These are phyloP conservation scores for Heliangelus exortis DNA, from an alignment of 2,797 vertebrate species.

Conservation along the genomic window DNA sequence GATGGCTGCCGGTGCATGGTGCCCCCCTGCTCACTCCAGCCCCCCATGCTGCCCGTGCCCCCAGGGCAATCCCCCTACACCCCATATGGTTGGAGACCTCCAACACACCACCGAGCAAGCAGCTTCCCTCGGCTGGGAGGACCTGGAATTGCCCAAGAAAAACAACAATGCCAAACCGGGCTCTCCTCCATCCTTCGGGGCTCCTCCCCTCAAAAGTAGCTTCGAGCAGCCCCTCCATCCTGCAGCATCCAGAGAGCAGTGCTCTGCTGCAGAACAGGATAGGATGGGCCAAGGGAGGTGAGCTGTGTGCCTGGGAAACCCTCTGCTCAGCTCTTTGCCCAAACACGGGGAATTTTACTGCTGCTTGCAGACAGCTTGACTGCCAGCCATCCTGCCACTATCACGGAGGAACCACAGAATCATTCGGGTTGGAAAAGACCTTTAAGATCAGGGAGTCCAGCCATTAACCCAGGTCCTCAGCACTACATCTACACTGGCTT, in stretches of 20 bases:
- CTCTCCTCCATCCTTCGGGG: neutral
- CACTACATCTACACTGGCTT: too few species aligned
- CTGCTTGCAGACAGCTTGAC: neutral
- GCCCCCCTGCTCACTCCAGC: neutral
- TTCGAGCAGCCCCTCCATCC: fast-evolving
- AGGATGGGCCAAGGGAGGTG: too few species aligned
- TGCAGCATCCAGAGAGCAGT: neutral
- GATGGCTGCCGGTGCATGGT: fast-evolving
- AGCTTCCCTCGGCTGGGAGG: too few species aligned
- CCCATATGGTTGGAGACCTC: fast-evolving
- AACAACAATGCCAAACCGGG: fast-evolving
- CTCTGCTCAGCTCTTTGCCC: neutral
- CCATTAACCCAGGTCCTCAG: too few species aligned
- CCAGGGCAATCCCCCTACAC: fast-evolving
- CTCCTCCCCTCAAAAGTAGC: neutral
- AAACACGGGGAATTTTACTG: fast-evolving
- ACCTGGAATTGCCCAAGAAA: neutral
- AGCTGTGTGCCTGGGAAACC: fast-evolving
- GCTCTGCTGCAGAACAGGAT: neutral
- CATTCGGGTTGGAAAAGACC: too few species aligned
- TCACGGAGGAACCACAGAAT: neutral
- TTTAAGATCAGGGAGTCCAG: too few species aligned
- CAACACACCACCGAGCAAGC: neutral
- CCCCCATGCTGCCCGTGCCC: fast-evolving
- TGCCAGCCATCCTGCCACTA: neutral